phyloP scores from a whole-genome alignment of 1,140 invertebrate species.

The Cotesia chilonis region DNA sequence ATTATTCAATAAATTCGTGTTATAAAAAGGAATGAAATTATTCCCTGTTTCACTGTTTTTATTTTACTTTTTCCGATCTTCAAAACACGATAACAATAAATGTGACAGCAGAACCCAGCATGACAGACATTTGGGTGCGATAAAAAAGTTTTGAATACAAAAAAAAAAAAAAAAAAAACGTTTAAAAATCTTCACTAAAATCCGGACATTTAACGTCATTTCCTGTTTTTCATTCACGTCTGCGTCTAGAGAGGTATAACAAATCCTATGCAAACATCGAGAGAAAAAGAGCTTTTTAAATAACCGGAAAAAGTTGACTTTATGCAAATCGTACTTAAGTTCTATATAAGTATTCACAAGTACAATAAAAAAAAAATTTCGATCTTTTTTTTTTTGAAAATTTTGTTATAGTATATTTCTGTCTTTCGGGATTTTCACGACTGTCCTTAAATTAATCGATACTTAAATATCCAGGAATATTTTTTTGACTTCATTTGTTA shows the following conservation, averaged over 20 bases:
- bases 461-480: too few species aligned
- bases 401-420: background rate
- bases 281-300: conserved; percentile 12
- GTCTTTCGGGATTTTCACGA: too few species aligned
- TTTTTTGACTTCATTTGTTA: too few species aligned
- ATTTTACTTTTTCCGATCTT: conserved; percentile 14
- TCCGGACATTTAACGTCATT: background rate
- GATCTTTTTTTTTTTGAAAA: background rate
- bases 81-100: background rate
- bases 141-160: background rate
- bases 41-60: background rate
- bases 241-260: conserved; percentile 4
- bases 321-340: background rate
- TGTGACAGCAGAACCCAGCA: too few species aligned
- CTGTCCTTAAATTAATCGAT: too few species aligned
- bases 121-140: background rate
- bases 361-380: background rate
- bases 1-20: too few species aligned
- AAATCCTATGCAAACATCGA: conserved; percentile 15
- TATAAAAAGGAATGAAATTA: conserved; percentile 4
- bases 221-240: conserved; percentile 20
- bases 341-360: conserved; percentile 15
- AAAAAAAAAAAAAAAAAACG: background rate
- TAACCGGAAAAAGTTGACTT: conserved; percentile 3
- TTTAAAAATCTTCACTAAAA: background rate